These are phyloP conservation scores for Mormoops blainvillei DNA, from an alignment of 2,113 vertebrate genomes.

Conservation along the genomic window DNA sequence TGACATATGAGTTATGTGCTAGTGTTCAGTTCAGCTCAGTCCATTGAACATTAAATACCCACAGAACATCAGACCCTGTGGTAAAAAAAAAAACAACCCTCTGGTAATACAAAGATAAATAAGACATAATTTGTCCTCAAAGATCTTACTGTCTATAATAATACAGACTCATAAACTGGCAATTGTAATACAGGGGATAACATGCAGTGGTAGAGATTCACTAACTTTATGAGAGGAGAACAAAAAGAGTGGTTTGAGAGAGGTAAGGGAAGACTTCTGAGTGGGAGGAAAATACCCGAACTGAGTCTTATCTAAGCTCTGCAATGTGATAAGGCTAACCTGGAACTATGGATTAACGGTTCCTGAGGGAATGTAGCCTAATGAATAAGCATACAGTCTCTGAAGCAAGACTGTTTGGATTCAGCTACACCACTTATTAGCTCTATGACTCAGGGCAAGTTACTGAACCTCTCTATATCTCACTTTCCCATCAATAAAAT, in stretches of 20 bases:
- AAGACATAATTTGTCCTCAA: neutral
- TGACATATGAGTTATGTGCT: neutral
- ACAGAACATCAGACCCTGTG: neutral
- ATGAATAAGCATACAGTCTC: neutral
- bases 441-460: neutral
- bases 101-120: neutral
- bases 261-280: neutral
- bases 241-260: neutral
- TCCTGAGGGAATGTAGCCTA: neutral
- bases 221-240: neutral
- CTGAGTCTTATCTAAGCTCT: neutral
- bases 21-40: neutral
- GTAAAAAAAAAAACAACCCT: neutral
- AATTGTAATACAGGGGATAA: neutral
- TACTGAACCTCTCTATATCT: neutral
- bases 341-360: neutral
- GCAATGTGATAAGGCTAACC: neutral
- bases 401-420: neutral
- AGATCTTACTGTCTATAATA: neutral
- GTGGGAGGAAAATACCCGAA: neutral
- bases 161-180: neutral
- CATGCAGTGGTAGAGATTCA: neutral
- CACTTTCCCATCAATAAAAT: neutral
- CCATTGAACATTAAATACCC: neutral
- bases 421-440: neutral